Evolutionary conservation across 2,888 invertebrate genomes (phyloP), one percentile per base, ranked within the genome.

Genomic region (Acholoe squamosa): DNA sequence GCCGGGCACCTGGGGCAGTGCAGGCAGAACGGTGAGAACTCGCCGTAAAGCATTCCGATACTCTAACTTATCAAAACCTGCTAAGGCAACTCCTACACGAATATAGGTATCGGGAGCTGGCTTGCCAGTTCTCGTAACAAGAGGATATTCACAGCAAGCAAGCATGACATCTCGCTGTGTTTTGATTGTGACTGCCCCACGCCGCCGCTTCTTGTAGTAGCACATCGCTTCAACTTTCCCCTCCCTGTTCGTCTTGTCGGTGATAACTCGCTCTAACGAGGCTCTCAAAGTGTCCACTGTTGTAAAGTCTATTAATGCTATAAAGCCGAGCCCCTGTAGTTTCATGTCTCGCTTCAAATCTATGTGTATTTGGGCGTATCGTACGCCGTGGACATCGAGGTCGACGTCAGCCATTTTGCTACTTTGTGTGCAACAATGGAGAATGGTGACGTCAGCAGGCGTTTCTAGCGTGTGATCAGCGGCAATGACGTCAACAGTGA

Each of bases 361-460:
- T 16, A 28, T 84, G 34, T 84, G 51, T 5, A 84, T 84, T 43
- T 84, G 43, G 43, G 84, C 84, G 51, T 84, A 84, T 84, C 84
- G 34, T 1, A 84, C 84, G 84, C 84, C 84, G 51, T 84, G 84
- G 28, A 84, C 84, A 28, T 84, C 84, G 25, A 84, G 51, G 51
- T 84, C 84, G 84, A 84, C 84, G 84, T 84, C 84, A 84, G 84
- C 84, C 84, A 84, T 84, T 84, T 84, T 84, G 84, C 43, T 84
- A 84, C 84, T 84, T 5, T 71, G 71, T 71, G 71, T 71, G 61
- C 61, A 61, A 61, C 61, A 61, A 61, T 71, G 25, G 71, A 28
- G 71, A 51, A 22, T 84, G 84, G 51, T 84, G 84, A 84, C 84
- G 84, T 84, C 84, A 84, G 43, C 51, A 34, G n/a, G 43, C 34